These are phyloP conservation scores for Caenorhabditis sp. DNA, from an alignment of 2,888 invertebrate species.

Conservation along the genomic window DNA sequence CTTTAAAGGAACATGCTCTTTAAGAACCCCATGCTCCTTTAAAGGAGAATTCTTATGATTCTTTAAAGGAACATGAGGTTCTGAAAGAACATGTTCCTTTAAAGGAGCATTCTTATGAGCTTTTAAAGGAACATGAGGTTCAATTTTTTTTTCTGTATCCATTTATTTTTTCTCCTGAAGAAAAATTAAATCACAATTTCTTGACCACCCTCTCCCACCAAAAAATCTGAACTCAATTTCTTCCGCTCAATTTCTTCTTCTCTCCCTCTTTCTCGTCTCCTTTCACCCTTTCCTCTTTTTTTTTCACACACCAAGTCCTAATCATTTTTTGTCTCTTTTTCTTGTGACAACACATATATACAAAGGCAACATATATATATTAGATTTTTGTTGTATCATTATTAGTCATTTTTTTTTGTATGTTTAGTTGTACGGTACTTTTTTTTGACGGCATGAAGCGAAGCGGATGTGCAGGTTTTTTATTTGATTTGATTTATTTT, in stretches of 20 bases:
- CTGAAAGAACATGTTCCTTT: no score
- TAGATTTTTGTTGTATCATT: neutral
- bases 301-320: neutral
- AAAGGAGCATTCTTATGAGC: no score
- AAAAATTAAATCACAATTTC: neutral
- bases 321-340: neutral
- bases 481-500: no score
- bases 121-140: no score
- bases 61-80: no score
- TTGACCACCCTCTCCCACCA: neutral
- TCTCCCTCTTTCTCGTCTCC: neutral
- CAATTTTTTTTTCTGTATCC: no score
- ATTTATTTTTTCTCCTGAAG: no score
- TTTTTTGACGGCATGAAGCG: neutral
- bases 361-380: neutral
- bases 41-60: no score
- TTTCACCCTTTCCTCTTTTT: neutral
- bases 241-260: neutral
- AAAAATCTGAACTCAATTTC: neutral
- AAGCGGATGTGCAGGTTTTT: no score
- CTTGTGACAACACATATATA: neutral
- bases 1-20: no score
- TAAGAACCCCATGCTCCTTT: no score
- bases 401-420: neutral
- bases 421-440: neutral